Evolutionary conservation across 2,797 vertebrate species (phyloP).

Genomic region (Gymnodraco acuticeps): DNA sequence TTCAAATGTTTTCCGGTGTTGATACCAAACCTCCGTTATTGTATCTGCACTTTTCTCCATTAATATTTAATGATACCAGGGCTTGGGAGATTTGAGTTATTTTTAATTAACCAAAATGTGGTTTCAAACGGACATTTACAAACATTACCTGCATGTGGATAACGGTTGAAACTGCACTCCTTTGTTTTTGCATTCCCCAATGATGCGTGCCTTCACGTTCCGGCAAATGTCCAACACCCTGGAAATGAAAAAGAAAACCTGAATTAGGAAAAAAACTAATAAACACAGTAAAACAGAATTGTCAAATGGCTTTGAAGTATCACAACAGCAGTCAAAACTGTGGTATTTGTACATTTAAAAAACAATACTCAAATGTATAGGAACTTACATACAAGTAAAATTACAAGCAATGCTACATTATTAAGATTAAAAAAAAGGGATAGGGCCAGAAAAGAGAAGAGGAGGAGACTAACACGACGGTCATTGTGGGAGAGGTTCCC

Average conservation of each 20-base stretch:
- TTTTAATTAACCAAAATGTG: not conserved
- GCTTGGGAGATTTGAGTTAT: not conserved
- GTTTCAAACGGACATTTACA: not conserved
- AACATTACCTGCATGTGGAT: slow-evolving; percentile 93
- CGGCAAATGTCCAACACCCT: slow-evolving; percentile 97
- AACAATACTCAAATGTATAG: not conserved
- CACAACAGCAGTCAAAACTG: too few species aligned
- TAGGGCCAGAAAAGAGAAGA: slow-evolving; percentile 16
- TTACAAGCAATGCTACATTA: slow-evolving; percentile 18
- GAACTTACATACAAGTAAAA: slow-evolving; percentile 5
- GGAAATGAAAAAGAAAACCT: slow-evolving; percentile 24
- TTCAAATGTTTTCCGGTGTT: not conserved
- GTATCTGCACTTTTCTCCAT: not conserved
- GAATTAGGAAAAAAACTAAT: not conserved
- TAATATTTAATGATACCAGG: not conserved
- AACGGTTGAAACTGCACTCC: slow-evolving; percentile 96
- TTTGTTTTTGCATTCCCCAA: slow-evolving; percentile 95
- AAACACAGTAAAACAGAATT: not conserved
- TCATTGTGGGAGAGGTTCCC: slow-evolving; percentile 69
- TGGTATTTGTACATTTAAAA: slow-evolving; percentile 6
- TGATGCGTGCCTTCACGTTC: slow-evolving; percentile 96
- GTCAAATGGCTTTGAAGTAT: not conserved
- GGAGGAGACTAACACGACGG: slow-evolving; percentile 56
- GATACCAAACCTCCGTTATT: not conserved
- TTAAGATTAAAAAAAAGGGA: slow-evolving; percentile 41